A percentile compares a stretch with the other conserved stretches of the same genome.
phyloP scores from a whole-genome alignment of 1,140 invertebrate species.

The Drosophila chauvacae region DNA sequence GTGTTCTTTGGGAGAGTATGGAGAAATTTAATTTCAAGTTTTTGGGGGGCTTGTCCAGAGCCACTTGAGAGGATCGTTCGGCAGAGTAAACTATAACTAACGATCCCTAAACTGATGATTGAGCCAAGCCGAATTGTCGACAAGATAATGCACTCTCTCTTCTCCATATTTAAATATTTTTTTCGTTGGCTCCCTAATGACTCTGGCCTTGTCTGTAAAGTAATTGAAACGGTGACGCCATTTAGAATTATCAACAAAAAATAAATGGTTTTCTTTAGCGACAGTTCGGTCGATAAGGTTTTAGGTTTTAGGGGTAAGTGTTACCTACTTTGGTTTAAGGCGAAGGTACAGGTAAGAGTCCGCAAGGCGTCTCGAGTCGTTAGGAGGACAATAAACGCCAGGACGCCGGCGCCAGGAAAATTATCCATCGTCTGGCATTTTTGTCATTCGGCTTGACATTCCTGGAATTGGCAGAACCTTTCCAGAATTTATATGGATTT shows the following conservation, averaged over 20 bases:
- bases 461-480: conserved; percentile 48
- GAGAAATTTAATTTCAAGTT: conserved; percentile 20
- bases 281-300: conserved; percentile 41
- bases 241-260: conserved; percentile 38
- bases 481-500: conserved; percentile 43
- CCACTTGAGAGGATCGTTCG: conserved; percentile 18
- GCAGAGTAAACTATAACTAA: conserved; percentile 50
- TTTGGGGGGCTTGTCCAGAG: conserved; percentile 6
- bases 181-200: conserved; percentile 26
- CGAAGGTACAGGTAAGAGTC: conserved; percentile 43
- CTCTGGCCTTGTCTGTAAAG: conserved; percentile 33
- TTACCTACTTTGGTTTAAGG: conserved; percentile 42
- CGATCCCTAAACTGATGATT: conserved; percentile 53
- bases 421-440: conserved; percentile 53
- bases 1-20: conserved; percentile 5
- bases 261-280: conserved; percentile 36
- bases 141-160: conserved; percentile 48
- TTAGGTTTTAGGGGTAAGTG: conserved; percentile 47
- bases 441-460: conserved; percentile 59
- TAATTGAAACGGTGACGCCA: conserved; percentile 46
- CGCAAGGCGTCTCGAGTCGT: conserved; percentile 38
- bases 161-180: conserved; percentile 22
- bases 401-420: conserved; percentile 72
- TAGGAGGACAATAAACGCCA: conserved; percentile 57
- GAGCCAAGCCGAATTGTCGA: conserved; percentile 47